A percentile compares a stretch with the other conserved stretches of the same genome.
These are phyloP conservation scores for Apoda limacodes DNA, from an alignment of 2,888 invertebrate genomes.

Conservation along the genomic window DNA sequence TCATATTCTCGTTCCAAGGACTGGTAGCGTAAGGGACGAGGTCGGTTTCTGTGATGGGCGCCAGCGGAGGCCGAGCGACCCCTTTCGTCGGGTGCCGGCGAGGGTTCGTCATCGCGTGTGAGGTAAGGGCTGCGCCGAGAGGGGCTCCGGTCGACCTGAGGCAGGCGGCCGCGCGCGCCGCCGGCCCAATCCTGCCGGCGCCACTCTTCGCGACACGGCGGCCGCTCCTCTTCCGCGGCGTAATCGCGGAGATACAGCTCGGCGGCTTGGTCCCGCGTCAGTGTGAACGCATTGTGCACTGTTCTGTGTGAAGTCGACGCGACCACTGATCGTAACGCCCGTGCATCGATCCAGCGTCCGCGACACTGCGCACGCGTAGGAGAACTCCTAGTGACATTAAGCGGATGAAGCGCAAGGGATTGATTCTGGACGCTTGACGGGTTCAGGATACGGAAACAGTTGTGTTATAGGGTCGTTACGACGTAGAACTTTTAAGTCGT, in stretches of 20 bases:
- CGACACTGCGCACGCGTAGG: slow-evolving; percentile 35
- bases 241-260: slow-evolving; percentile 70
- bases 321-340: slow-evolving; percentile 51
- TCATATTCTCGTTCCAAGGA: slow-evolving; percentile 85
- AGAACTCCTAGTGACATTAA: no score
- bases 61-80: slow-evolving; percentile 79
- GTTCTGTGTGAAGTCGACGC: slow-evolving; percentile 59
- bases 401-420: slow-evolving; percentile 35
- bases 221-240: slow-evolving; percentile 68
- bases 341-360: slow-evolving; percentile 49
- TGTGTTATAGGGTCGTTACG: no score
- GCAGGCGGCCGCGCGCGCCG: slow-evolving; percentile 74
- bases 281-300: slow-evolving; percentile 54
- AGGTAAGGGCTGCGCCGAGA: slow-evolving; percentile 85
- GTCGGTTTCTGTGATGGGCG: slow-evolving; percentile 82
- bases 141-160: slow-evolving; percentile 91
- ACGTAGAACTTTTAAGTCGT: no score
- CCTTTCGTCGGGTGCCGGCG: slow-evolving; percentile 85
- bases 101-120: slow-evolving; percentile 82
- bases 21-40: slow-evolving; percentile 79
- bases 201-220: slow-evolving; percentile 63
- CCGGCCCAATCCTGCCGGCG: slow-evolving; percentile 61
- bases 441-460: no score
- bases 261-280: slow-evolving; percentile 62
- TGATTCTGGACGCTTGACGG: slow-evolving; percentile 8